Conservation (phyloP, 2,797 vertebrate genomes). For the Sorex maritimensis region DNA sequence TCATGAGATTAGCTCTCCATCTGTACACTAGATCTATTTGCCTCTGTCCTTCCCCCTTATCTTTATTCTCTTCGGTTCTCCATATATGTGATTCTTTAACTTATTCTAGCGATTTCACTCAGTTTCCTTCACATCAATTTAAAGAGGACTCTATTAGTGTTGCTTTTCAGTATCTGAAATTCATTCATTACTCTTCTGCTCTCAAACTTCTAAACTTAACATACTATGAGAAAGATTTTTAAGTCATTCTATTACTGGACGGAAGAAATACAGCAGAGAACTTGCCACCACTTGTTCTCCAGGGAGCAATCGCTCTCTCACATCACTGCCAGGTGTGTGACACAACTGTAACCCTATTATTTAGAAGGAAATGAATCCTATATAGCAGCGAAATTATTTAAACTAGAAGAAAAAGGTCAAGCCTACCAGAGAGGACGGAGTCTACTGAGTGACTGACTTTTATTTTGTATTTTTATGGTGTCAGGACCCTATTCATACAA, state of each 20-base stretch:
- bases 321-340: no score
- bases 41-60: not conserved
- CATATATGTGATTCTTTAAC: conserved; percentile 4
- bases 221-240: not conserved
- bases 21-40: not conserved
- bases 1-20: not conserved
- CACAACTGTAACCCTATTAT: not conserved
- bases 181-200: not conserved
- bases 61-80: conserved; percentile 53
- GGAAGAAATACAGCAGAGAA: no score
- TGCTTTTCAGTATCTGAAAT: conserved; percentile 33
- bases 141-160: not conserved
- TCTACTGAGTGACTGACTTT: not conserved
- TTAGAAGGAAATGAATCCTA: conserved; percentile 51
- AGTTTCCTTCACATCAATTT: conserved; percentile 42
- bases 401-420: conserved; percentile 17
- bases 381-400: conserved; percentile 11
- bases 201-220: not conserved
- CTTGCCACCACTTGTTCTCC: no score
- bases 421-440: conserved; percentile 14
- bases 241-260: conserved; percentile 1
- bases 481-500: not conserved
- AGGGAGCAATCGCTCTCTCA: no score
- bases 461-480: not conserved
- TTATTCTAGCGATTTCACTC: conserved; percentile 1